phyloP scores from a whole-genome alignment of 2,888 invertebrate species.

The Diploptera punctata region DNA sequence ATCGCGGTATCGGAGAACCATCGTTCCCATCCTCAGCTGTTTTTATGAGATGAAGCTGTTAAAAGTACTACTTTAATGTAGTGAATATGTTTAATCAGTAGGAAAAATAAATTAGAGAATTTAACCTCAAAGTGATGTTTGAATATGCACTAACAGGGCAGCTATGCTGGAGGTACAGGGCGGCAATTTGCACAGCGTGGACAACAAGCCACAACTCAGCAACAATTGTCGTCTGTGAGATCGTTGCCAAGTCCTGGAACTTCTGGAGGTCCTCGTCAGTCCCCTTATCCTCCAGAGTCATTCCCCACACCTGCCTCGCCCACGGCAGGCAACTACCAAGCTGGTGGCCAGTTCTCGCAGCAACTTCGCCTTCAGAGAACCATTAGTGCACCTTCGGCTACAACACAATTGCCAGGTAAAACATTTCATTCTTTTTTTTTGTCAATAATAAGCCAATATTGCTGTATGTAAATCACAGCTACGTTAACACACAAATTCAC shows the following conservation, averaged over 20 bases:
- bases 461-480: no score
- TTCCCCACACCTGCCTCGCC: conserved; percentile 63
- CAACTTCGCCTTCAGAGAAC: conserved; percentile 66
- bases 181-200: conserved; percentile 39
- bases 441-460: not conserved
- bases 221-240: conserved; percentile 48
- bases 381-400: conserved; percentile 63
- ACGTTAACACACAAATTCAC: not conserved
- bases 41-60: no score
- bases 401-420: conserved; percentile 65
- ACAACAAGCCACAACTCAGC: conserved; percentile 46
- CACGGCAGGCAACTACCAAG: conserved; percentile 56
- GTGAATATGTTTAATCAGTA: no score
- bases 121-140: no score
- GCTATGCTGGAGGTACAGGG: conserved; percentile 39
- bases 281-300: conserved; percentile 60
- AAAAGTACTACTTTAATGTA: no score
- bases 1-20: no score
- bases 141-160: no score
- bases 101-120: no score
- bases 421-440: not conserved
- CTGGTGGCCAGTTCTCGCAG: conserved; percentile 52
- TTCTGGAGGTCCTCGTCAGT: conserved; percentile 57
- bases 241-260: conserved; percentile 61
- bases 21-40: no score